phyloP scores from a whole-genome alignment of 2,113 vertebrate species.

The Candoia aspera region DNA sequence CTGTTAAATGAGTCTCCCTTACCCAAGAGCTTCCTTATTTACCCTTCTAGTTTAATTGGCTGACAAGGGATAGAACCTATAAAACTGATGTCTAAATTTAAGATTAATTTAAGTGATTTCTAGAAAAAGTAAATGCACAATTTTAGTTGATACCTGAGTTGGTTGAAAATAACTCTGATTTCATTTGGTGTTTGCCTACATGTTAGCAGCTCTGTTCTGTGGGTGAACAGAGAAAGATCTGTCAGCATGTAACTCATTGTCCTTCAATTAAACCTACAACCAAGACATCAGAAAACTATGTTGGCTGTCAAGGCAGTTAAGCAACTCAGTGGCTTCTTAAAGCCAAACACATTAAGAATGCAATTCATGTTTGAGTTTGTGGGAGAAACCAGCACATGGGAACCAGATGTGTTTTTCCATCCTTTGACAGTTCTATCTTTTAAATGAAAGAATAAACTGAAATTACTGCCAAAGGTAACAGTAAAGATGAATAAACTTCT shows the following conservation, averaged over 20 bases:
- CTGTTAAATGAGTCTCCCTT: neutral
- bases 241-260: neutral
- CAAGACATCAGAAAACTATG: slow-evolving; percentile 49
- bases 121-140: neutral
- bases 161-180: neutral
- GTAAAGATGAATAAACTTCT: neutral
- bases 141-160: slow-evolving; percentile 15
- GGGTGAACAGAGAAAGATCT: slow-evolving; percentile 31
- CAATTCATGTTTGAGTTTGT: slow-evolving; percentile 37
- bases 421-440: slow-evolving; percentile 1
- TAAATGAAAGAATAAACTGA: neutral
- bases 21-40: neutral
- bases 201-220: slow-evolving; percentile 43
- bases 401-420: accelerated
- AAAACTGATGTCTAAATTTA: neutral
- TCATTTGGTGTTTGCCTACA: slow-evolving; percentile 19
- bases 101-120: neutral
- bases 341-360: slow-evolving; percentile 48
- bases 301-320: slow-evolving; percentile 51
- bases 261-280: slow-evolving; percentile 61
- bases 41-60: neutral
- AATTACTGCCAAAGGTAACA: slow-evolving; percentile 30
- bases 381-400: neutral
- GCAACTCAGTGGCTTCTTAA: slow-evolving; percentile 23
- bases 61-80: neutral